Conservation (phyloP, 2,888 invertebrate genomes). For the Alviniconcha strummeri region DNA sequence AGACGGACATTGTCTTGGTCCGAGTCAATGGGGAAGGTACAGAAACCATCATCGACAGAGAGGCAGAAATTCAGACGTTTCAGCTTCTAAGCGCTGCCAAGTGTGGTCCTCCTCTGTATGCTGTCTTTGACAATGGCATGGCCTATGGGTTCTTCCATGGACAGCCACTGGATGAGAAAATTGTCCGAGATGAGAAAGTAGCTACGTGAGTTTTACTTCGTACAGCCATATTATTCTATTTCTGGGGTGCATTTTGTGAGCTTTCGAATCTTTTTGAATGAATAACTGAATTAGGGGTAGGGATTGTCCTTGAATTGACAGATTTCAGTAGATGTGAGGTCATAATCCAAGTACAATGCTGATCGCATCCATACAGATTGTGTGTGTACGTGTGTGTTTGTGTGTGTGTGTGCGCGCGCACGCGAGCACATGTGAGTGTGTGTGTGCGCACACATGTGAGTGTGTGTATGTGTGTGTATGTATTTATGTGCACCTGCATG, state of each 20-base stretch:
- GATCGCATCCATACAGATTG: too few relatives aligned
- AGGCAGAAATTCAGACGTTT: constrained; percentile 78
- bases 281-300: too few relatives aligned
- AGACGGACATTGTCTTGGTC: constrained; percentile 85
- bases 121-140: constrained; percentile 93
- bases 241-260: neutral
- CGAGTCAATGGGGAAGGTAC: constrained; percentile 95
- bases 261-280: neutral
- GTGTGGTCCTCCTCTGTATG: constrained; percentile 90
- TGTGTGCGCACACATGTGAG: constrained; percentile 4
- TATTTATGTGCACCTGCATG: too few relatives aligned
- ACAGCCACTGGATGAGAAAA: constrained; percentile 71
- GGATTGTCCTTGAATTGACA: too few relatives aligned
- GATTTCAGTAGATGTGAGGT: too few relatives aligned
- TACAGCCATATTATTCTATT: neutral
- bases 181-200: constrained; percentile 60
- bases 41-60: constrained; percentile 91
- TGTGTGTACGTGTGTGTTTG: too few relatives aligned
- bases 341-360: too few relatives aligned
- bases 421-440: neutral
- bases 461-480: neutral
- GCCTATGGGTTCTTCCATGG: constrained; percentile 89
- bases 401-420: neutral
- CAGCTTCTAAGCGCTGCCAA: constrained; percentile 77
- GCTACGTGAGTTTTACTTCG: constrained; percentile 14